Evolutionary conservation across 2,797 vertebrate genomes (phyloP).

Genomic region (Parauchenoglanis punctatus): DNA sequence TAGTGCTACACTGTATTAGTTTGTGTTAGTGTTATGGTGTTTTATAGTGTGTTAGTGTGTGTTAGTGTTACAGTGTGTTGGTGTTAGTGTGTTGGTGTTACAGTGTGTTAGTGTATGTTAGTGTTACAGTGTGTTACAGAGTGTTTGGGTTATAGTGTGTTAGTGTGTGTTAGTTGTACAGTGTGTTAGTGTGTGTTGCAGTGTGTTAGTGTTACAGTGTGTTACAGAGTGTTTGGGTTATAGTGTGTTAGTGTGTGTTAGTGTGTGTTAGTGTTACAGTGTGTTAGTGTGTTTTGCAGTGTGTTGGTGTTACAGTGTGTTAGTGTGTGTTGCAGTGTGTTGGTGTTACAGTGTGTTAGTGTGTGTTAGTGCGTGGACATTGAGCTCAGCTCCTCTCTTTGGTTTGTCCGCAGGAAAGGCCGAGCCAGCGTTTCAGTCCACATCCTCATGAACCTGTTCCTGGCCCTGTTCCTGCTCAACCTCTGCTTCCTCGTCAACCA

Average conservation of each 20-base stretch:
- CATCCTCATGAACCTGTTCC: conserved; percentile 70
- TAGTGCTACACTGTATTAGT: too few relatives aligned
- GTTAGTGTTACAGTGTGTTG: not conserved
- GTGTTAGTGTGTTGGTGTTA: not conserved
- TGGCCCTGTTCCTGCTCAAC: conserved; percentile 69
- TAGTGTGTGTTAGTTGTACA: too few relatives aligned
- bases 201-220: too few relatives aligned
- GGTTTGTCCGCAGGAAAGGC: conserved; percentile 7
- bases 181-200: too few relatives aligned
- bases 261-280: not conserved
- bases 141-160: too few relatives aligned
- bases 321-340: too few relatives aligned
- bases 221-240: too few relatives aligned
- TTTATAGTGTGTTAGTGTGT: too few relatives aligned
- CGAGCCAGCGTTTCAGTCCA: conserved; percentile 44
- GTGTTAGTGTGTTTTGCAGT: not conserved
- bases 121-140: too few relatives aligned
- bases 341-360: not conserved
- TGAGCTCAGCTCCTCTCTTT: not conserved
- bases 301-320: too few relatives aligned
- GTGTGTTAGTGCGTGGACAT: not conserved
- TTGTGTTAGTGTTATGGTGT: too few relatives aligned
- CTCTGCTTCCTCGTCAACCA: conserved; percentile 70
- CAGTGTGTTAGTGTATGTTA: not conserved
- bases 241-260: too few relatives aligned